phyloP scores from a whole-genome alignment of 1,140 invertebrate genomes.

The Cherax quadricarinatus region DNA sequence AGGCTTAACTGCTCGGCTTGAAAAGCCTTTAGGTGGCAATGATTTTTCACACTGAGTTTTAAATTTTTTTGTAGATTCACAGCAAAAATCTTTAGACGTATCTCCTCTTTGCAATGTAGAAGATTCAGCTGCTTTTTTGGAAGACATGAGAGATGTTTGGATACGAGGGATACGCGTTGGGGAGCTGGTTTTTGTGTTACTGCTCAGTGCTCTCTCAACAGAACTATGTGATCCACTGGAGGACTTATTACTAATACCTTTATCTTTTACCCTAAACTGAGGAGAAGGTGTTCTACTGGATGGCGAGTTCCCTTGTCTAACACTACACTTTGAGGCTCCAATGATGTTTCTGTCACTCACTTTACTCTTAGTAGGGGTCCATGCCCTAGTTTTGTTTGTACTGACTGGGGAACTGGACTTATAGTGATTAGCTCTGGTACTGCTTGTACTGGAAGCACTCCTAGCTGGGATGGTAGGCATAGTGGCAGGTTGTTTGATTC shows the following conservation, averaged over 20 bases:
- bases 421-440: conserved; percentile 33
- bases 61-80: conserved; percentile 30
- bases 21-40: conserved; percentile 60
- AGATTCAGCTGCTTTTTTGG: conserved; percentile 56
- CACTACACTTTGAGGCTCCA: conserved; percentile 48
- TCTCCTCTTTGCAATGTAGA: conserved; percentile 41
- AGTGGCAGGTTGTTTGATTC: conserved; percentile 66
- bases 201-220: conserved; percentile 31
- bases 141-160: conserved; percentile 52
- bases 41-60: conserved; percentile 54
- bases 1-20: conserved; percentile 47
- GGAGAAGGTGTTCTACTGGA: conserved; percentile 62
- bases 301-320: conserved; percentile 48
- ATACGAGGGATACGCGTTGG: conserved; percentile 68
- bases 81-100: conserved; percentile 32
- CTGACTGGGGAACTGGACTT: conserved; percentile 55
- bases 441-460: conserved; percentile 69
- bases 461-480: conserved; percentile 53
- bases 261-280: conserved; percentile 48
- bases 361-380: conserved; percentile 34
- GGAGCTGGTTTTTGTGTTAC: conserved; percentile 49
- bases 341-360: conserved; percentile 33
- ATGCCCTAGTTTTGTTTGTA: conserved; percentile 52
- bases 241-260: conserved; percentile 19
- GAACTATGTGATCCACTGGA: conserved; percentile 4